phyloP scores from a whole-genome alignment of 2,113 vertebrate species.

The Chloroceryle aenea region DNA sequence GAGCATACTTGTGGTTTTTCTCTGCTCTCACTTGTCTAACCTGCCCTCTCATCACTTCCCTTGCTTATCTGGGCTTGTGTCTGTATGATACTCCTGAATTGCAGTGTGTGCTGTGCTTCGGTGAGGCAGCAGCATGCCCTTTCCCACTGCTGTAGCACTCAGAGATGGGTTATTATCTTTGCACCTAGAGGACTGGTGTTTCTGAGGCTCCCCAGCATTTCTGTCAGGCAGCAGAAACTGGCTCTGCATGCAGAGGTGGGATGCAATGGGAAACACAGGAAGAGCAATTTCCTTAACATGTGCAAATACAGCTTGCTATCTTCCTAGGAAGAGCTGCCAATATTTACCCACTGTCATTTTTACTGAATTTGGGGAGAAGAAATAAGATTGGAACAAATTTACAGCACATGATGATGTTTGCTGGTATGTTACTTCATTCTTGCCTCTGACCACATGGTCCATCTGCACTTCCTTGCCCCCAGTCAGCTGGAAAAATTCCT shows the following conservation, averaged over 20 bases:
- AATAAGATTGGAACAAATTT: conserved; percentile 96
- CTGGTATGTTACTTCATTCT: conserved; percentile 77
- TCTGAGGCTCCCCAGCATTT: background rate
- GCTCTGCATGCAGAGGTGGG: background rate
- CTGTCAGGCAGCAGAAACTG: background rate
- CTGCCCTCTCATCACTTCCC: background rate
- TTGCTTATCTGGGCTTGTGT: background rate
- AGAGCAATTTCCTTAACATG: conserved; percentile 78
- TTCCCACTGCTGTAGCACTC: background rate
- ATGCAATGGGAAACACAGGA: background rate
- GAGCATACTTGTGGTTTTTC: background rate
- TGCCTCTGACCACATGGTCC: background rate
- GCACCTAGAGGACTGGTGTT: rapidly evolving
- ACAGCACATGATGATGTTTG: conserved; percentile 99
- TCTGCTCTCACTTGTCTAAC: background rate
- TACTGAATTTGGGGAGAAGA: conserved; percentile 94
- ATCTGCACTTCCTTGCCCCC: background rate
- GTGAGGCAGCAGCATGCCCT: background rate
- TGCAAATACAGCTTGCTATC: conserved; percentile 86
- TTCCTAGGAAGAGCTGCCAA: conserved; percentile 98
- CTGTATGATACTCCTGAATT: background rate
- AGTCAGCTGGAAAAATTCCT: background rate
- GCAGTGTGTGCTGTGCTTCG: background rate
- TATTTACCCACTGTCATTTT: conserved; percentile 97
- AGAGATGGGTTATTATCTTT: background rate